These are phyloP conservation scores for Drosophila setosimentum DNA, from an alignment of 2,888 invertebrate genomes.

Conservation along the genomic window DNA sequence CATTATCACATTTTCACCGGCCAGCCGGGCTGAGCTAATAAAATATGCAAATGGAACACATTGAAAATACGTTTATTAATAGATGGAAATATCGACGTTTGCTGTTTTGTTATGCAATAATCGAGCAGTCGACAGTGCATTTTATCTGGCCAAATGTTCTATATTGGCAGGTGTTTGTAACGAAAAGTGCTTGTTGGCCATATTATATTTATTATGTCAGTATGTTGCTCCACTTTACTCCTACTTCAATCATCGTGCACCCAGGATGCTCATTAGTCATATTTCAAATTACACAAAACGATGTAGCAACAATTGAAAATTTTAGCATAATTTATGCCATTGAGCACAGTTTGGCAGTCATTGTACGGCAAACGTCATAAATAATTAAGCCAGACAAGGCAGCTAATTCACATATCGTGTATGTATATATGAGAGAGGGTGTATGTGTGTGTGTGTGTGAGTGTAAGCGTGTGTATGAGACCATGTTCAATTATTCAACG, in stretches of 20 bases:
- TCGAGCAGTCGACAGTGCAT: conserved; percentile 33
- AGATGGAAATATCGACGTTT: conserved; percentile 46
- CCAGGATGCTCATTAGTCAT: conserved; percentile 58
- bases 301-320: conserved; percentile 52
- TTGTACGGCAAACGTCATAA: conserved; percentile 49
- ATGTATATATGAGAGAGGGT: background rate
- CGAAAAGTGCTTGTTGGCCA: conserved; percentile 31
- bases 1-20: background rate
- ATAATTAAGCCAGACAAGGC: conserved; percentile 68
- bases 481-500: conserved; percentile 69
- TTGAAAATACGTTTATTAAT: conserved; percentile 72
- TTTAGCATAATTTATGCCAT: conserved; percentile 70
- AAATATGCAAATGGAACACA: conserved; percentile 69
- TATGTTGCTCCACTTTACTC: background rate
- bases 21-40: conserved; percentile 20
- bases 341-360: conserved; percentile 61
- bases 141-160: conserved; percentile 26
- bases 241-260: background rate
- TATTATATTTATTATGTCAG: background rate
- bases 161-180: conserved; percentile 39
- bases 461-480: conserved; percentile 6
- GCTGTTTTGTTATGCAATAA: conserved; percentile 29
- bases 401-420: conserved; percentile 55
- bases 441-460: background rate
- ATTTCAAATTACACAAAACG: conserved; percentile 71